Evolutionary conservation across 2,113 vertebrate species (phyloP), one percentile per base, ranked within the genome.

Genomic region (Daphoenositta chrysoptera): DNA sequence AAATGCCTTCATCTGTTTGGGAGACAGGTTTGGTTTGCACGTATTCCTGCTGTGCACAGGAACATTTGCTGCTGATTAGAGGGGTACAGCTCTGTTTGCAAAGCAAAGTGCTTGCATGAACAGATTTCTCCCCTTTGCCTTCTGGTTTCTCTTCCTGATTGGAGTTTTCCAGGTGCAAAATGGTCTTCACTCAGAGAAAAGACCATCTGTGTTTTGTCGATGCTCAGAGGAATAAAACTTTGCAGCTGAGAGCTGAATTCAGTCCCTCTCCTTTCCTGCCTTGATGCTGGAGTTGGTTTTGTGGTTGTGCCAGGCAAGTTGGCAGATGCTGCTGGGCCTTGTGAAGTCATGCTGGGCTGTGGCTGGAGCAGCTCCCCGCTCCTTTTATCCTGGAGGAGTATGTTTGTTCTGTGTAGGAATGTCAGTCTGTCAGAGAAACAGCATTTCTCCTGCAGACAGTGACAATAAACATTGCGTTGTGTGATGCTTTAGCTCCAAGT

Each of bases 161-260:
- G 66, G 79, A 69, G 47, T 75, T 85, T 89, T 94, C 90, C 92
- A 93, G 83, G 73, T 89, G 90, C 53, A 56, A 53, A 87, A 87
- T 51, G 45, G 69, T 72, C 89, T 95, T 93, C 35, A 13, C 56
- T 93, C 22, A 45, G 69, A 85, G 80, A 31, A 88, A 83, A 91
- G 76, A 92, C 87, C 69, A 92, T 92, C 86, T 93, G 93, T 2
- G 2, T 66, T 89, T 77, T 89, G 58, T 86, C 4, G 44, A 30
- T 93, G 48, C 70, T 95, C 68, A 60, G 79, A 91, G 42, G 72
- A 80, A 33, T 80, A 47, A 75, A 90, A 66, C 47, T 75, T 81
- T 56, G 66, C 40, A 66, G 60, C 70, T 54, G 37, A 83, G 92
- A 92, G 70, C 73, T 39, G 77, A 84, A 71, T 80, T 73, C 50